Base-by-base conservation (phyloP, 2,113 vertebrate genomes). In the Brienomyrus longianalis region DNA sequence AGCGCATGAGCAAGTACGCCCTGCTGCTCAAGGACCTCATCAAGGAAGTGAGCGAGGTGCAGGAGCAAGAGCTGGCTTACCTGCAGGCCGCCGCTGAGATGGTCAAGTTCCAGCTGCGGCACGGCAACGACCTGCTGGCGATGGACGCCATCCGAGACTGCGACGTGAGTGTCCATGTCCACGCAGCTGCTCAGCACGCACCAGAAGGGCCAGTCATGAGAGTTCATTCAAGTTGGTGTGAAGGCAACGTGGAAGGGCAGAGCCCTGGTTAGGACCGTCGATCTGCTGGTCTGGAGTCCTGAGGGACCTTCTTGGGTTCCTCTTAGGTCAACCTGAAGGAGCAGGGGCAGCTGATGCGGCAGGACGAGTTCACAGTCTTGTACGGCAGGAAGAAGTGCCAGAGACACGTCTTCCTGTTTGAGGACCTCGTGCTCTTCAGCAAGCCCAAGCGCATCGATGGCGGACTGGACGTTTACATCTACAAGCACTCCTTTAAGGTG, bases 81-180 rank as follows among this genome's bases (percentile, higher is more conserved):
- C 97, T 99, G 47, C 95, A 93, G 52, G 97, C 97, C 0, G 98
- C 98, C 9, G 96, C 97, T 90, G 97, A 97, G 92, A 97, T 99
- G 93, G 97, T 99, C 92, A 97, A 97, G 93, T 99, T 99, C 92
- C 98, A 99, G 94, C 97, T 99, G 39, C 97, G 97, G 66, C 98
- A 99, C 0, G 98, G 98, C 91, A 99, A 99, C 0, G 98, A 99
- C 93, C 95, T 99, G 92, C 95, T 99, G 70, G 98, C 98, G 27
- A 99, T 99, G 98, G 98, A 99, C 0, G 98, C 97, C 91, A 98
- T 99, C 92, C 96, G 97, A 0, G 97, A 98, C 93, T 99, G 98
- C 90, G 98, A 99, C 0, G 98, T 99, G 95, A 91, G 98, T 94
- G 83, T 21, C 11, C 19, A 1, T 45, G 3, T 7, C 59, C 31